phyloP scores from a whole-genome alignment of 2,797 vertebrate species.

The Myripristis murdjan region DNA sequence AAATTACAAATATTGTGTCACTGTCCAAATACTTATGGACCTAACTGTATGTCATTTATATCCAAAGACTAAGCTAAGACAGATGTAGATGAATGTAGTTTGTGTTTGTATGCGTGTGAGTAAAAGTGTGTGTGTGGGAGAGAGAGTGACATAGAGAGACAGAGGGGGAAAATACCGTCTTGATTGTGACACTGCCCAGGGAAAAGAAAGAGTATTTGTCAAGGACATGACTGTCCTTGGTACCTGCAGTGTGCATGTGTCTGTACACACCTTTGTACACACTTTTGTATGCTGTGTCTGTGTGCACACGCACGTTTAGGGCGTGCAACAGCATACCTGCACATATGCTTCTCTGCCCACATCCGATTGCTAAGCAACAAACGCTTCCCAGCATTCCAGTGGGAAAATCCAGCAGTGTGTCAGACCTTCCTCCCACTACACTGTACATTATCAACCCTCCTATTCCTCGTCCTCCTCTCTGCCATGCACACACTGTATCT shows the following conservation, averaged over 20 bases:
- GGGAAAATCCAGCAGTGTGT: slow-evolving; percentile 10
- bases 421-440: slow-evolving; percentile 40
- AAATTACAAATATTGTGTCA: too few relatives aligned
- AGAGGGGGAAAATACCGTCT: too few relatives aligned
- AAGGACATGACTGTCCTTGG: not conserved
- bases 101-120: too few relatives aligned
- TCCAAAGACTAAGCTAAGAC: too few relatives aligned
- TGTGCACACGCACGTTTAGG: not conserved
- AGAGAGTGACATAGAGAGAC: too few relatives aligned
- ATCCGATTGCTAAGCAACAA: slow-evolving; percentile 13
- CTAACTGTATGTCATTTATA: too few relatives aligned
- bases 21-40: too few relatives aligned
- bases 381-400: not conserved
- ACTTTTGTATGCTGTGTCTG: not conserved
- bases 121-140: too few relatives aligned
- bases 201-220: not conserved
- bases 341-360: slow-evolving; percentile 8
- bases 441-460: slow-evolving; percentile 19
- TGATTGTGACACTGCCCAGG: not conserved
- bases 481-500: slow-evolving; percentile 3
- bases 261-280: not conserved
- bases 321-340: not conserved
- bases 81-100: not conserved
- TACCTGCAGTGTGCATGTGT: not conserved
- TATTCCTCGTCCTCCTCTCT: not conserved